Percentiles rank a stretch among this genome's conserved stretches.
phyloP scores from a whole-genome alignment of 1,140 invertebrate species.

The Chlorops oryzae region DNA sequence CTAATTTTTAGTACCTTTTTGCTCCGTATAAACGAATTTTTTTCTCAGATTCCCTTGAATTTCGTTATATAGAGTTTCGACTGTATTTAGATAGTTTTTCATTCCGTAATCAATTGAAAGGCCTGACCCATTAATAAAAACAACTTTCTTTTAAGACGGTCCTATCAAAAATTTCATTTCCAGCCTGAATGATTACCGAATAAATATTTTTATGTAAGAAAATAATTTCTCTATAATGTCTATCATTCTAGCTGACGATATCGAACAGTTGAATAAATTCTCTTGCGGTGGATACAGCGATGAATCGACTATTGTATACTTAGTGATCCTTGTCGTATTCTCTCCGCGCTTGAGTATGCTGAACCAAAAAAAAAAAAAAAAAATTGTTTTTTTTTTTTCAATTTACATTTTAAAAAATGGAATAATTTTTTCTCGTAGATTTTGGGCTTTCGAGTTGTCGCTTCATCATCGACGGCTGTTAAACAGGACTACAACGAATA shows the following conservation, averaged over 20 bases:
- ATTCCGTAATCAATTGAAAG: too few relatives aligned
- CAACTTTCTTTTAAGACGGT: too few relatives aligned
- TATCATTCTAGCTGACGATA: constrained; percentile 61
- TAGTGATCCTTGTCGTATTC: constrained; percentile 78
- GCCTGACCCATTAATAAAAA: too few relatives aligned
- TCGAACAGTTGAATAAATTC: constrained; percentile 71
- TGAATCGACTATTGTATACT: constrained; percentile 72
- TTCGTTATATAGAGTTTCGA: too few relatives aligned
- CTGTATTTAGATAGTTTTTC: too few relatives aligned
- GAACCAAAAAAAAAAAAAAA: neutral
- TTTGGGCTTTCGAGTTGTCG: constrained; percentile 77
- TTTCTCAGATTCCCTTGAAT: too few relatives aligned
- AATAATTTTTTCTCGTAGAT: constrained; percentile 51
- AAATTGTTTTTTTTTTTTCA: constrained; percentile 4
- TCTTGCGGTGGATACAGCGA: constrained; percentile 74
- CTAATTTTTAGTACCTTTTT: too few relatives aligned
- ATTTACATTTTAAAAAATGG: neutral
- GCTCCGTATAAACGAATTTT: too few relatives aligned
- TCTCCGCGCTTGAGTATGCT: constrained; percentile 77
- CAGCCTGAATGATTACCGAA: too few relatives aligned
- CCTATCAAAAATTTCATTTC: too few relatives aligned
- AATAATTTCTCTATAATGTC: neutral
- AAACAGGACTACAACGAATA: constrained; percentile 84
- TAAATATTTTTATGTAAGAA: too few relatives aligned
- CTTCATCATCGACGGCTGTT: constrained; percentile 73